These are phyloP conservation scores for Bothrops alternatus DNA, from an alignment of 2,797 vertebrate genomes.

Conservation along the genomic window DNA sequence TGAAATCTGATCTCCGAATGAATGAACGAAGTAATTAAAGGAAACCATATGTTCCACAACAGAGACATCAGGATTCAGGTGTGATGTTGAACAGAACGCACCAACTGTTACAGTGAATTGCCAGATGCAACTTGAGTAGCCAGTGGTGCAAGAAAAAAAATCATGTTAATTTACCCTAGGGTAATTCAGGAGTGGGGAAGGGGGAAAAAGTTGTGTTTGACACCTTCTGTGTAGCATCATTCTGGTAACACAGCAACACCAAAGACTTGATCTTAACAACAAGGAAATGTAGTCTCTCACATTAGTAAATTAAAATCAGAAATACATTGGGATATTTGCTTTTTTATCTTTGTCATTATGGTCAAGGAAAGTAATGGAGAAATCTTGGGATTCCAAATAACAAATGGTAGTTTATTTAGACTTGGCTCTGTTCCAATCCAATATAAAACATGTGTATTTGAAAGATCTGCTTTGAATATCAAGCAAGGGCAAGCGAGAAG, in stretches of 20 bases:
- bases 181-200: constrained; percentile 25
- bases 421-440: not conserved
- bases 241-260: constrained; percentile 56
- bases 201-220: constrained; percentile 21
- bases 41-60: constrained; percentile 46
- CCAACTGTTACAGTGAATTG: constrained; percentile 47
- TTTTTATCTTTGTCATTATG: constrained; percentile 55
- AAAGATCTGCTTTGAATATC: not conserved
- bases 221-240: constrained; percentile 50
- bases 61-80: constrained; percentile 47
- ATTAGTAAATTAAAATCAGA: constrained; percentile 70
- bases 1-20: constrained; percentile 21
- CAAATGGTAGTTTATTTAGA: not conserved
- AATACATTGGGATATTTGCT: constrained; percentile 44
- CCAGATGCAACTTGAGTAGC: constrained; percentile 37
- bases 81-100: constrained; percentile 43
- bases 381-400: not conserved
- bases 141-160: constrained; percentile 38
- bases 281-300: constrained; percentile 51
- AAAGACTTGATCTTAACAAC: constrained; percentile 46
- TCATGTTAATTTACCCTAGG: constrained; percentile 59
- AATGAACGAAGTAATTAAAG: constrained; percentile 47
- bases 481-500: not conserved
- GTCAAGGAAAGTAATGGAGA: constrained; percentile 57
- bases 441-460: not conserved